These are phyloP conservation scores for Zootoca vivipara DNA, from an alignment of 2,113 vertebrate genomes.

Conservation along the genomic window DNA sequence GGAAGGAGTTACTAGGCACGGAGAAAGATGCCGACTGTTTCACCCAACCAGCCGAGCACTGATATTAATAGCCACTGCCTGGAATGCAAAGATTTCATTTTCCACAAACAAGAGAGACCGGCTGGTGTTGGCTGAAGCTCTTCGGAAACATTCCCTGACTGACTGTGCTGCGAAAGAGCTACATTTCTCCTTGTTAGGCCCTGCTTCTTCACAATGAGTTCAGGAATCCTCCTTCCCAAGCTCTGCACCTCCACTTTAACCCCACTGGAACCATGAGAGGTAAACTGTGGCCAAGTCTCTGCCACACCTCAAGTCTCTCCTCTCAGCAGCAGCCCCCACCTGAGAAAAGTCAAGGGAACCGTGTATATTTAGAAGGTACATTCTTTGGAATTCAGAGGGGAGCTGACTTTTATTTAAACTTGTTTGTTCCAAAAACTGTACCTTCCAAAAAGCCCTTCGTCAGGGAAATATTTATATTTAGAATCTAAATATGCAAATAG, in stretches of 20 bases:
- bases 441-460: background rate
- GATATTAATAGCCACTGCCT: background rate
- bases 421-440: background rate
- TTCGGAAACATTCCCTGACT: constrained; percentile 2
- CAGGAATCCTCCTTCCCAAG: background rate
- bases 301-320: background rate
- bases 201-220: background rate
- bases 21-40: background rate
- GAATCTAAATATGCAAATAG: background rate
- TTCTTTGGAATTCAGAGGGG: background rate
- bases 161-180: background rate
- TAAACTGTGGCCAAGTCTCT: background rate
- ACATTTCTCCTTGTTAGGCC: background rate
- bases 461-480: no score
- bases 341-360: background rate
- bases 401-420: background rate
- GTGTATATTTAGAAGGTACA: constrained; percentile 11
- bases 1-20: background rate
- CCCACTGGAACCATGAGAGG: background rate
- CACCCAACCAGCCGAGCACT: background rate
- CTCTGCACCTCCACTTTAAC: background rate
- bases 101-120: constrained; percentile 9
- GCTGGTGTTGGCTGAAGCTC: background rate
- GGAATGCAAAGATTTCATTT: constrained; percentile 18
- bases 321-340: background rate